Evolutionary conservation across 2,888 invertebrate species (phyloP), one percentile per base, ranked within the genome.

Genomic region (Dione vanillae): DNA sequence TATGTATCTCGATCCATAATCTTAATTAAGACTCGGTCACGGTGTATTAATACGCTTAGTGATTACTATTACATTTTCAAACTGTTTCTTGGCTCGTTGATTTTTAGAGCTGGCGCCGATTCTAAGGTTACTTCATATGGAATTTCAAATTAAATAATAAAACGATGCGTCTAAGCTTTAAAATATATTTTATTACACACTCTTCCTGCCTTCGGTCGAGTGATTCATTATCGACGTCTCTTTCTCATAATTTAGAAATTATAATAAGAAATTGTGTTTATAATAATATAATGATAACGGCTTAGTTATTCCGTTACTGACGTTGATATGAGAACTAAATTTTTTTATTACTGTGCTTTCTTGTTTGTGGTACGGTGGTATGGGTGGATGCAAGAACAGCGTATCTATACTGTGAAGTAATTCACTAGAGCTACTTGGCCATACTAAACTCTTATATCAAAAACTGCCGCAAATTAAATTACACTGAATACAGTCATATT

Each of bases 11-110:
- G 76, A 73, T 77, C 76, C 78, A 80, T 83, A 81, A 88, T 88
- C 86, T 89, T 88, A 89, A 89, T 89, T 83, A 86, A 83, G 77
- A 75, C 74, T 78, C 69, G 69, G 89, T 90, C 85, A 90, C 86
- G 90, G 83, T 85, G 85, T 83, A 87, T 89, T 89, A 87, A 85
- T 87, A 78, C 83, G 78, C 78, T 84, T 86, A 86, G 86, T 86
- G 83, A 79, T 81, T 70, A 67, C 70, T 67, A 68, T 81, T 81
- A 79, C 78, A 79, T 83, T 83, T 81, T 82, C 77, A 77, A 80
- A 77, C 84, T 76, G 83, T 89, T 88, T 87, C 82, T 83, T 86
- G 85, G 80, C 83, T 86, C 87, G 88, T 85, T 89, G 84, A 73
- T 84, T 83, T 83, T 80, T 77, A 77, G 80, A 78, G 82, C 79